These are phyloP conservation scores for Petrolisthes manimaculis DNA, from an alignment of 2,888 invertebrate species.

Conservation along the genomic window DNA sequence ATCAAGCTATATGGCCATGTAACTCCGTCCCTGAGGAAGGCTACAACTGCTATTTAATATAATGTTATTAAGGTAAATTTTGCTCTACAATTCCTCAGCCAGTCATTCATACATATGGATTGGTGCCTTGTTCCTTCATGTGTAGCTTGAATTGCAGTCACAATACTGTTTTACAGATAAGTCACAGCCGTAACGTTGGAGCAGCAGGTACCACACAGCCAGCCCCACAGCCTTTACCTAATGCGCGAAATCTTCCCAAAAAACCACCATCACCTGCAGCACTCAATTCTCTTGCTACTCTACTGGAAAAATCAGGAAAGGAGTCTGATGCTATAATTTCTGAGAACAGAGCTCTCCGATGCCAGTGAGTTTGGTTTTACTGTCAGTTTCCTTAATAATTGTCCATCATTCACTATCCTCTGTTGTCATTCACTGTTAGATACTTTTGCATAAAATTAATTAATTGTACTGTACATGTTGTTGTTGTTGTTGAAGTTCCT, in stretches of 20 bases:
- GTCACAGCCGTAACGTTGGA: constrained; percentile 43
- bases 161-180: constrained; percentile 43
- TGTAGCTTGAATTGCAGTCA: not conserved
- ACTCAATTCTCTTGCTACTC: constrained; percentile 37
- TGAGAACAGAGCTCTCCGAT: constrained; percentile 61
- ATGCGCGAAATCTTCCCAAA: constrained; percentile 47
- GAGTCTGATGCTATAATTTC: constrained; percentile 59
- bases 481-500: no score
- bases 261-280: constrained; percentile 59
- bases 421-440: no score
- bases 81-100: not conserved
- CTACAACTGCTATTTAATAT: not conserved
- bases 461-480: no score
- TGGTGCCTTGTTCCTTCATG: not conserved
- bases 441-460: no score
- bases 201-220: constrained; percentile 28
- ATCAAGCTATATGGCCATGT: no score
- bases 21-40: not conserved
- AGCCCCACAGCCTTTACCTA: constrained; percentile 38
- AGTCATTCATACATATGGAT: not conserved
- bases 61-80: not conserved
- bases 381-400: no score
- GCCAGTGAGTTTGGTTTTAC: constrained; percentile 50
- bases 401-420: no score
- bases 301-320: constrained; percentile 60